phyloP scores from a whole-genome alignment of 2,888 invertebrate genomes.

The Heliconius aoede region DNA sequence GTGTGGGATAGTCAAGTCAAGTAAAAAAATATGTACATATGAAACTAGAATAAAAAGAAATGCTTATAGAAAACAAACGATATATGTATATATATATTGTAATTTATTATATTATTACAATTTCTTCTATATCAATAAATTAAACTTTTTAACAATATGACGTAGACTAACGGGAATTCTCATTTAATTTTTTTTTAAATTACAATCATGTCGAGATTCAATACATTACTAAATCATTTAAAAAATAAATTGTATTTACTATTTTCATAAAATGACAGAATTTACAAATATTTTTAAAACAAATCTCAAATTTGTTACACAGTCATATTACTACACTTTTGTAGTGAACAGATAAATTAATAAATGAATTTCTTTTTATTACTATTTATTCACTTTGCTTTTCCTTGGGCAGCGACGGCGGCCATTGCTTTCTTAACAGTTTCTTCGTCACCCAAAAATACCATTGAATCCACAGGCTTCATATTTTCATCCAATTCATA shows the following conservation, averaged over 20 bases:
- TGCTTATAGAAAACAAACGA: neutral
- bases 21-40: neutral
- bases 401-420: slow-evolving; percentile 91
- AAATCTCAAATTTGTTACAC: neutral
- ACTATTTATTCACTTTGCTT: slow-evolving; percentile 83
- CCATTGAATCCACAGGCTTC: slow-evolving; percentile 87
- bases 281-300: neutral
- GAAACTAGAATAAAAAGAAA: neutral
- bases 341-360: slow-evolving; percentile 2
- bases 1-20: too few species aligned
- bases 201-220: slow-evolving; percentile 2
- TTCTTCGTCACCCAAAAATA: slow-evolving; percentile 91
- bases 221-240: neutral
- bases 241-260: too few species aligned
- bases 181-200: neutral
- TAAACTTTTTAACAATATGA: neutral
- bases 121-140: neutral
- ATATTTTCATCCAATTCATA: slow-evolving; percentile 89
- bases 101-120: neutral
- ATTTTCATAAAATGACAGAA: neutral
- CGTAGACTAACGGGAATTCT: neutral
- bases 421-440: slow-evolving; percentile 90
- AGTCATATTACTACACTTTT: neutral
- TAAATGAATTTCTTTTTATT: slow-evolving; percentile 6
- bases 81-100: neutral